phyloP scores from a whole-genome alignment of 2,797 vertebrate species.

The Hipposideros larvatus region DNA sequence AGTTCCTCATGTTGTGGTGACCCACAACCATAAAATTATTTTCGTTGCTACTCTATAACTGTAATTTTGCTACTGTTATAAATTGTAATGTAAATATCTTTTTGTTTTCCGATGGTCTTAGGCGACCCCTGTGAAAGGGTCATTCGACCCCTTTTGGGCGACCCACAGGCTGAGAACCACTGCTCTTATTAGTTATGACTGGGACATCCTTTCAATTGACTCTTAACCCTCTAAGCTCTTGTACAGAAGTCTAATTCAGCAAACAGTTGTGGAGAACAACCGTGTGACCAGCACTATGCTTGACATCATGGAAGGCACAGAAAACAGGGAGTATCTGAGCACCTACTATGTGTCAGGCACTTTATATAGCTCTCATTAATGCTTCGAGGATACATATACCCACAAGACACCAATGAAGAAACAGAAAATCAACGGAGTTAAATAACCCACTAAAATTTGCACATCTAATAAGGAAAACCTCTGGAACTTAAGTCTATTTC shows the following conservation, averaged over 20 bases:
- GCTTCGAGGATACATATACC: not conserved
- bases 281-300: not conserved
- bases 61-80: too few species aligned
- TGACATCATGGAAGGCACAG: not conserved
- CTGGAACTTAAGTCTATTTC: not conserved
- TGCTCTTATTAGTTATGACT: not conserved
- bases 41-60: too few species aligned
- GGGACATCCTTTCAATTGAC: not conserved
- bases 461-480: not conserved
- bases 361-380: not conserved
- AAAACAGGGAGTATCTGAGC: not conserved
- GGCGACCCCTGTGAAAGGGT: too few species aligned
- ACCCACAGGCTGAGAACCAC: too few species aligned
- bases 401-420: not conserved
- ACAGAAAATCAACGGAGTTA: not conserved
- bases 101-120: too few species aligned
- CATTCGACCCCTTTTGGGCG: too few species aligned
- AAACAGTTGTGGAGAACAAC: not conserved
- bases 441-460: not conserved
- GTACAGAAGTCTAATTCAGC: not conserved
- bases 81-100: too few species aligned
- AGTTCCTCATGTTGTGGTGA: too few species aligned
- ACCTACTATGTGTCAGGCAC: not conserved
- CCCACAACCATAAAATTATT: too few species aligned
- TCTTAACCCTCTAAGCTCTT: not conserved